Base-by-base conservation (phyloP, 2,888 invertebrate genomes). In the Yponomeuta cagnagella region DNA sequence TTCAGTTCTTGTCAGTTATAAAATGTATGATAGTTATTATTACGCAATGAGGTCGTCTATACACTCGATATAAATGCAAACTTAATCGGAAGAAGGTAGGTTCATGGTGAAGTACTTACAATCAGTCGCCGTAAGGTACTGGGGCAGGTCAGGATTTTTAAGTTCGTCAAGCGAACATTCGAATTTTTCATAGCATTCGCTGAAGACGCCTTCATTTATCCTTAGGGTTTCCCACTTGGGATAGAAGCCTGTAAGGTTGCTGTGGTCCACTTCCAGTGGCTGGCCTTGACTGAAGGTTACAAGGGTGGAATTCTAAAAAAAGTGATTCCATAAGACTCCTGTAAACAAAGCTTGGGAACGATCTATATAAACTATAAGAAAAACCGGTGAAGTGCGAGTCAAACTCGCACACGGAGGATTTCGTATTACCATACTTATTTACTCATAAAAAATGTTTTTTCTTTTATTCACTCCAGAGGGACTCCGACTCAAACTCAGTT, bases 211-310 rank as follows among this genome's bases (percentile, higher is more conserved):
- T 1, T 82, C 80, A n/a, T 70, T 75, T 6, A 74, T 48, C 72
- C 83, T 77, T n/a, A 87, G 75, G 70, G 76, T 86, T 74, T 89
- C 90, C 91, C 91, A 91, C 71, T 84, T 80, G 0, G 88, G 84
- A 69, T 79, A 82, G 71, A 89, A 89, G 33, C 72, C 79, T 3
- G 74, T 77, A 52, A 74, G 72, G 6, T 82, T 74, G 73, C 87
- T 58, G 52, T 58, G 52, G 52, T 15, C 52, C 52, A 15, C 52
- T 58, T 58, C 15, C 5, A 58, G 52, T 89, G 64, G 52, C 76
- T 75, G 73, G 3, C 87, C 89, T 65, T 82, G 76, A 71, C 78
- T 79, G 74, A 77, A 90, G 0, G 77, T 80, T 10, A 83, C 76
- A 5, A 82, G 48, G 1, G 74, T 75, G 31, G 76, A 70, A 58